phyloP scores from a whole-genome alignment of 2,888 invertebrate species.

The Pardosa pseudoannulata region DNA sequence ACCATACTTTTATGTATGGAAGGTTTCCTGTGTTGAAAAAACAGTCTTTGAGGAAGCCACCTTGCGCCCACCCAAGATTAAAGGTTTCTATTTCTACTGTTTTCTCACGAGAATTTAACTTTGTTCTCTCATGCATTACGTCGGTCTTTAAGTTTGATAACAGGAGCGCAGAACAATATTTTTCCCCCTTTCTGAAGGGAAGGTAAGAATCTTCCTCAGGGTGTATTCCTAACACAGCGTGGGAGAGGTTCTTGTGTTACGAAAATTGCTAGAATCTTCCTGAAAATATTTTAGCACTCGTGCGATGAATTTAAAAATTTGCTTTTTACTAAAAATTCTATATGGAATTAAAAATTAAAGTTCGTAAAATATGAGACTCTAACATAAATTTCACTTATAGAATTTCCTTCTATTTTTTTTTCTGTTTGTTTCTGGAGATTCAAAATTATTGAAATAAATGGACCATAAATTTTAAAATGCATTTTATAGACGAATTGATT shows the following conservation, averaged over 20 bases:
- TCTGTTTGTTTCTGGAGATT: too few relatives aligned
- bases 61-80: neutral
- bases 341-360: too few relatives aligned
- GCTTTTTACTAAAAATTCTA: too few relatives aligned
- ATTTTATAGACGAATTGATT: too few relatives aligned
- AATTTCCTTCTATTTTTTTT: too few relatives aligned
- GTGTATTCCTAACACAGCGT: constrained; percentile 18
- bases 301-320: too few relatives aligned
- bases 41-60: neutral
- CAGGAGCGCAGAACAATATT: neutral
- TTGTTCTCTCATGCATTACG: constrained; percentile 61
- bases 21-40: neutral
- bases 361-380: too few relatives aligned
- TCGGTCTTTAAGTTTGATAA: neutral
- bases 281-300: too few relatives aligned
- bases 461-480: too few relatives aligned
- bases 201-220: constrained; percentile 45
- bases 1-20: neutral
- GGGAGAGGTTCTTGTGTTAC: neutral
- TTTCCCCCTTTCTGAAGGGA: constrained; percentile 16
- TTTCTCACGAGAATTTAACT: constrained; percentile 69
- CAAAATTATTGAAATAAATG: too few relatives aligned
- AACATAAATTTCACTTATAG: too few relatives aligned
- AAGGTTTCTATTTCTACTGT: neutral
- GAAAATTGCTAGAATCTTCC: too few relatives aligned